Conservation (phyloP, 53 echinoderm and acorn worm species). For the Antedon mediterranea region DNA sequence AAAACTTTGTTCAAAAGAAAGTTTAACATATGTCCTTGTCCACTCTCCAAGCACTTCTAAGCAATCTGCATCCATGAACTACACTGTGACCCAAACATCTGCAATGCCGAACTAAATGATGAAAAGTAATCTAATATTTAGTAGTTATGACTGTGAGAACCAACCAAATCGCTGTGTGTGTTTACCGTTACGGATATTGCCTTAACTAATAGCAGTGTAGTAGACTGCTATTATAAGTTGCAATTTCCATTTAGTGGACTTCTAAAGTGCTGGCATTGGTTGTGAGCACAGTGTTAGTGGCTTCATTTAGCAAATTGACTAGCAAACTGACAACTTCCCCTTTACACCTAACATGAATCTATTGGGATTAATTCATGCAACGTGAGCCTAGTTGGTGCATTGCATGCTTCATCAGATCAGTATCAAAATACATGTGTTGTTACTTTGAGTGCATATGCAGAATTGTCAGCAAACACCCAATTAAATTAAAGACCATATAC, state of each 20-base stretch:
- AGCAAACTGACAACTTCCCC: neutral
- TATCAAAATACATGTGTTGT: neutral
- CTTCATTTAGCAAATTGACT: slow-evolving; percentile 1
- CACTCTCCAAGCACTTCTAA: neutral
- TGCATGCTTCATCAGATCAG: neutral
- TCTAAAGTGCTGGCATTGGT: neutral
- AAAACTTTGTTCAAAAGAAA: neutral
- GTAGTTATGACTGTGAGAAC: neutral
- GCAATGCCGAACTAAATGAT: neutral
- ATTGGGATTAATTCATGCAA: neutral
- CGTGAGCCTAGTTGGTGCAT: neutral
- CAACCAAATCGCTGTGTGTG: neutral
- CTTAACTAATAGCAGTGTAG: neutral
- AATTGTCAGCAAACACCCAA: neutral
- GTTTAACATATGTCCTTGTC: neutral
- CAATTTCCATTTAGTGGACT: neutral
- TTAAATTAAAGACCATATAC: neutral
- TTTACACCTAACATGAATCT: neutral
- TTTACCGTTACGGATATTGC: neutral
- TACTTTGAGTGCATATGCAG: neutral
- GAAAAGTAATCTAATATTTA: neutral
- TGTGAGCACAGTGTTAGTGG: neutral
- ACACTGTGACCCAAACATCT: neutral
- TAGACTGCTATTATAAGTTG: neutral
- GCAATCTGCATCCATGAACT: neutral